Evolutionary conservation across 2,797 vertebrate species (phyloP).

Genomic region (Halcyon badia): DNA sequence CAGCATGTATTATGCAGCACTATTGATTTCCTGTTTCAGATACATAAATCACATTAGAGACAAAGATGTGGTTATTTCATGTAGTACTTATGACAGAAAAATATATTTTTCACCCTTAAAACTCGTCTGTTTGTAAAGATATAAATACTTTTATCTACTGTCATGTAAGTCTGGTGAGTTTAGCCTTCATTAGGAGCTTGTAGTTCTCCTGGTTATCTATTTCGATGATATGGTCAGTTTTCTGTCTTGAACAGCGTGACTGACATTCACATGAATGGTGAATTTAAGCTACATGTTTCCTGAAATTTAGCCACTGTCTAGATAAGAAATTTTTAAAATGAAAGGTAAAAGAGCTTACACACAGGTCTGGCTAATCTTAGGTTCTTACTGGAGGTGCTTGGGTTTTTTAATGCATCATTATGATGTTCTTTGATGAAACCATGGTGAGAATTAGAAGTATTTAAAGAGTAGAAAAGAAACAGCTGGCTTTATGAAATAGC

Average conservation of each 20-base stretch:
- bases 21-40: not conserved
- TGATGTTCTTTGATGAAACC: not conserved
- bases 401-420: not conserved
- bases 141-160: not conserved
- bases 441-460: not conserved
- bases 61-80: not conserved
- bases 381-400: not conserved
- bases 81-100: not conserved
- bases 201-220: not conserved
- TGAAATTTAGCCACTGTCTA: not conserved
- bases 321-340: not conserved
- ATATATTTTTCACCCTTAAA: not conserved
- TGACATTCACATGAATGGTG: not conserved
- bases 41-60: not conserved
- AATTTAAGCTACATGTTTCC: not conserved
- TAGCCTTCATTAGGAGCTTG: not conserved
- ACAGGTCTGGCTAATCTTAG: not conserved
- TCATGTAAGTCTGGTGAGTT: not conserved
- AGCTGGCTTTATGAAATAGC: not conserved
- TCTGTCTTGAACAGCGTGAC: not conserved
- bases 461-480: not conserved
- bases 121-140: not conserved
- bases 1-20: not conserved
- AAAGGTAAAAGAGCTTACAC: not conserved
- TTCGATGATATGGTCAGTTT: not conserved